Evolutionary conservation across 2,113 vertebrate species (phyloP), one percentile per base, ranked within the genome.

Genomic region (Danionella cerebrum): DNA sequence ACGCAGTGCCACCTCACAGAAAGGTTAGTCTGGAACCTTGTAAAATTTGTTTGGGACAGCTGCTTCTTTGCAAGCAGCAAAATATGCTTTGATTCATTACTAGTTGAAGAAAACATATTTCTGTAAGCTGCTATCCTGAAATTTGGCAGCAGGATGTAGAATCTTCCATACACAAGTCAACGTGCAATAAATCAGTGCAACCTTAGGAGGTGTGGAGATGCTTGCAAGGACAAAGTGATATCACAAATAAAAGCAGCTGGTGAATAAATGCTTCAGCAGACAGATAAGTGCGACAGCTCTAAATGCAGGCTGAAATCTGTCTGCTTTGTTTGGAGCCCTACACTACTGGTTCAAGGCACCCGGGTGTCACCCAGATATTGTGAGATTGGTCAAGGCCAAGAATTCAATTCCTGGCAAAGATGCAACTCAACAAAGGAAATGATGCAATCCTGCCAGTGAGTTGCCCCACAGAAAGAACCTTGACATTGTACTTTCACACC

Each of bases 371-470:
- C 22, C 13, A 66, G 22, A 35, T 41, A 50, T 31, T 57, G 29
- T 18, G 14, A 47, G 53, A 51, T 11, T 22, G 47, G 39, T 42
- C 52, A 50, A 60, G 69, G 31, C 44, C 21, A 38, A 36, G 35
- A 52, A 69, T 58, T 54, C 52, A 44, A 54, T 41, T 48, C 24
- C 21, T 19, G 41, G 38, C 18, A 10, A 29, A 38, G 57, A 47
- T 4, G 19, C 25, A 53, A 67, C 29, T 33, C 36, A 31, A 53
- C 35, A 51, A 53, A 68, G 54, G 29, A 42, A 47, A 44, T 67
- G 52, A 67, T 67, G 65, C 65, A 67, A 67, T n/a, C 9, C 18
- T 24, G 24, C 31, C 52, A 35, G 14, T 13, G 39, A 21, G 58
- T 60, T 60, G 25, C 8, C 13, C 41, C 14, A 11, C 18, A 44